Evolutionary conservation across 2,888 invertebrate genomes (phyloP).

Genomic region (Tethea ocularis): DNA sequence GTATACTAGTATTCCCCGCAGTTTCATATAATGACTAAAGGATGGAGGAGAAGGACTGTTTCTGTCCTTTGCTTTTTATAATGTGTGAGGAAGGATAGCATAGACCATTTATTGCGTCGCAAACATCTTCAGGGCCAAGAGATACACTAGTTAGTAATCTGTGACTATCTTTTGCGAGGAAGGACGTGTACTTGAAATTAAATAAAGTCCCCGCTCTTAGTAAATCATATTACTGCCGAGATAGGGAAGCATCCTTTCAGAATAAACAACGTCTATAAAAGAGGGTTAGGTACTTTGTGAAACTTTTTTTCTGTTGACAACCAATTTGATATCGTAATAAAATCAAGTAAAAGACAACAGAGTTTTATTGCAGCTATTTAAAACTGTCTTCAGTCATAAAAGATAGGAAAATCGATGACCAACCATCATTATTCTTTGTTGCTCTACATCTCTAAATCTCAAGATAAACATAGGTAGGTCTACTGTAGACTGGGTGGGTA

Average conservation of each 20-base stretch:
- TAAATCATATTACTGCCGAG: constrained; percentile 55
- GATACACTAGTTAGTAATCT: no score
- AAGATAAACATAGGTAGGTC: no score
- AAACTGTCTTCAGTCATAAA: constrained; percentile 17
- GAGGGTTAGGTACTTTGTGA: constrained; percentile 43
- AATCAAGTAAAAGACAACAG: constrained; percentile 41
- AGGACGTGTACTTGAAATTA: constrained; percentile 34
- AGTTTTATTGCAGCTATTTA: constrained; percentile 36
- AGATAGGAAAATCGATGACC: constrained; percentile 4
- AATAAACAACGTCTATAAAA: constrained; percentile 59
- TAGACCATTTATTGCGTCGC: no score
- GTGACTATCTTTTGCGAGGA: no score
- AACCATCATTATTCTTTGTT: background rate
- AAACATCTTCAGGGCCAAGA: no score
- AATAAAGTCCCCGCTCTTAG: constrained; percentile 46
- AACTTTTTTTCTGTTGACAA: constrained; percentile 49
- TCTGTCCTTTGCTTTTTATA: no score
- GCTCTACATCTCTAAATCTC: background rate
- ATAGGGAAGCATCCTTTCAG: constrained; percentile 49
- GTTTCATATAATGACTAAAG: no score
- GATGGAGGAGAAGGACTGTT: no score
- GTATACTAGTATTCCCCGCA: no score
- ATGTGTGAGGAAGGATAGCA: no score
- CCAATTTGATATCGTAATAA: constrained; percentile 53
- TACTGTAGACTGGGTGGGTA: no score